Base-by-base conservation (phyloP, 2,888 invertebrate species). In the Hipparchia sbordonii region DNA sequence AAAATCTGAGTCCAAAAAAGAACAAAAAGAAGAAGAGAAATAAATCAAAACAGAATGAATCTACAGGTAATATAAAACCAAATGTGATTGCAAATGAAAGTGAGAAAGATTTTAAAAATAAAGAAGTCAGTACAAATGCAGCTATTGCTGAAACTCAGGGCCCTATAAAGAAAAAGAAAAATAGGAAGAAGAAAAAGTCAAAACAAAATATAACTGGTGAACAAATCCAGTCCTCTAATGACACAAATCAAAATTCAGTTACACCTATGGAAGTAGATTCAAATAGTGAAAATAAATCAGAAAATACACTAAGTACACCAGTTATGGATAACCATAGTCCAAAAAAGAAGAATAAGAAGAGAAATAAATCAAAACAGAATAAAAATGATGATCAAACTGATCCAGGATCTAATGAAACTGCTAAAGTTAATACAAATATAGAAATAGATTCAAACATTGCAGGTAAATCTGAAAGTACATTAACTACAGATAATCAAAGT, bases 261-360 rank as follows among this genome's bases (percentile, higher is more conserved):
- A 57, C 57, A 23, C 7, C 23, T 2, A 57, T 57, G 13, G 23
- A 23, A 57, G 57, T 13, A 8, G 23, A 48, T 13, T 8, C 62
- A 23, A 13, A 9, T 1, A 13, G 13, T 6, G 6, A 12, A 39
- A 45, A 10, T 45, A 12, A 6, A 23, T 51, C 62, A 62, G 13
- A 62, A 13, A 13, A 61, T 46, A 13, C 45, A 45, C 1, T 39
- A 8, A 33, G 48, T 48, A 13, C 48, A 48, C 39, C 39, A 39
- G 5, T 5, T 39, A 39, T 39, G 39, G 9, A 8, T 13, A 13
- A 9, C 9, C 9, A 48, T 5, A 48, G 9, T 13, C 13, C 46
- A 13, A 51, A 63, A 13, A 51, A 63, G 48, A 63, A 63, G n/a
- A 62, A 63, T 9, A 63, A 63, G 8, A 39, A 39, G 39, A 39